phyloP scores from a whole-genome alignment of 2,113 vertebrate species.

The Rhegmatorhina hoffmannsi region DNA sequence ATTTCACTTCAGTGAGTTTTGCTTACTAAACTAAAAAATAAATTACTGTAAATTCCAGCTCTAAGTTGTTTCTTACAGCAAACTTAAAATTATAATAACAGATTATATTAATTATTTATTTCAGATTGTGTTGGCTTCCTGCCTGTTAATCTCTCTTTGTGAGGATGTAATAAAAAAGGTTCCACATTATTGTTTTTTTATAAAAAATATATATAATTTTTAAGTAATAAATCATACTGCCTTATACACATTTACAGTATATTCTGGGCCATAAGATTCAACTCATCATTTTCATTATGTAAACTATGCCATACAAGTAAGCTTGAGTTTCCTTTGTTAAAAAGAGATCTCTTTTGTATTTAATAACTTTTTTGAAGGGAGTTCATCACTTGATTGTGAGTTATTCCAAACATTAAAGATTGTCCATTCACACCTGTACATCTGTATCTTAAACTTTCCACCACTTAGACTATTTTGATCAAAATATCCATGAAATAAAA shows the following conservation, averaged over 20 bases:
- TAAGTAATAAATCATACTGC: not conserved
- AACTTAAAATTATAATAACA: not conserved
- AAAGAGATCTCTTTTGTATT: not conserved
- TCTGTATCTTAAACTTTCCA: not conserved
- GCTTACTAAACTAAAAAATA: not conserved
- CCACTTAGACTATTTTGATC: not conserved
- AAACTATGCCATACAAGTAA: not conserved
- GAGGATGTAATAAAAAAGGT: not conserved
- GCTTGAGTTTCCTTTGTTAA: not conserved
- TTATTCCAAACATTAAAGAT: not conserved
- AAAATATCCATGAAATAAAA: not conserved
- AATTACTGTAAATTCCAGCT: not conserved
- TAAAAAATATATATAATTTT: not conserved
- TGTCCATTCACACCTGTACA: not conserved
- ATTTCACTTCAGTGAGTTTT: not conserved
- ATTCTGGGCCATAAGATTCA: not conserved
- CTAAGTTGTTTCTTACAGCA: not conserved
- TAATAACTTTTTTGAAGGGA: not conserved
- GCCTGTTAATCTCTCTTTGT: not conserved
- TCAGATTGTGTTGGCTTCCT: not conserved
- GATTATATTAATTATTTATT: not conserved
- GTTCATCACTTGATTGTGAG: not conserved
- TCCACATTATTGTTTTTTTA: not conserved
- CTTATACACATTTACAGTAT: rapidly evolving
- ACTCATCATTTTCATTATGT: not conserved